These are phyloP conservation scores for Berghia stephanieae DNA, from an alignment of 1,140 invertebrate species.

Conservation along the genomic window DNA sequence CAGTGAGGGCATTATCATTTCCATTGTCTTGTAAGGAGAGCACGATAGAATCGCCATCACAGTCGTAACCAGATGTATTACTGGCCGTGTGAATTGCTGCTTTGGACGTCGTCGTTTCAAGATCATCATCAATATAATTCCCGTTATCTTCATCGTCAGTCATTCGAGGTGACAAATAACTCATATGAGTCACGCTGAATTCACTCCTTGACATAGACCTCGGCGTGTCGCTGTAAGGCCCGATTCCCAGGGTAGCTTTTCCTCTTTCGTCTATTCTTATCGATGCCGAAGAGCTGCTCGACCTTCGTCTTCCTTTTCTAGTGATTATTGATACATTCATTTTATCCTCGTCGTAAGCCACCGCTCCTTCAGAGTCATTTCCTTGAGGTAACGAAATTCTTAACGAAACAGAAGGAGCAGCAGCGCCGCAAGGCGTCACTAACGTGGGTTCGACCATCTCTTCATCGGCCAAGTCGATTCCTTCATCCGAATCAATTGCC, in stretches of 20 bases:
- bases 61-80: not conserved
- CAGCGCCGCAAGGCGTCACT: not conserved
- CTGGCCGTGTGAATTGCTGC: not conserved
- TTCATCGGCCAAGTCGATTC: conserved; percentile 15
- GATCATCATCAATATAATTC: not conserved
- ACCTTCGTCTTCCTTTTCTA: not conserved
- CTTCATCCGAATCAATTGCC: conserved; percentile 16
- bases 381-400: conserved; percentile 16
- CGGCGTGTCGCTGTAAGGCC: not conserved
- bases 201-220: not conserved
- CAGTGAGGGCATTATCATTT: too few species aligned
- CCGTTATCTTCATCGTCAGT: not conserved
- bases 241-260: not conserved
- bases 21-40: not conserved
- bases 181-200: not conserved
- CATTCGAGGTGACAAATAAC: not conserved
- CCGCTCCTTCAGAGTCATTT: not conserved
- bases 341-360: not conserved
- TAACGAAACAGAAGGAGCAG: not conserved
- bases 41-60: not conserved
- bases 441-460: not conserved
- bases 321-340: too few species aligned
- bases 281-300: too few species aligned
- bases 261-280: not conserved
- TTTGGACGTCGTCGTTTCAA: not conserved